Evolutionary conservation across 1,140 invertebrate genomes (phyloP), one percentile per base, ranked within the genome.

Genomic region (Myzus persicae): DNA sequence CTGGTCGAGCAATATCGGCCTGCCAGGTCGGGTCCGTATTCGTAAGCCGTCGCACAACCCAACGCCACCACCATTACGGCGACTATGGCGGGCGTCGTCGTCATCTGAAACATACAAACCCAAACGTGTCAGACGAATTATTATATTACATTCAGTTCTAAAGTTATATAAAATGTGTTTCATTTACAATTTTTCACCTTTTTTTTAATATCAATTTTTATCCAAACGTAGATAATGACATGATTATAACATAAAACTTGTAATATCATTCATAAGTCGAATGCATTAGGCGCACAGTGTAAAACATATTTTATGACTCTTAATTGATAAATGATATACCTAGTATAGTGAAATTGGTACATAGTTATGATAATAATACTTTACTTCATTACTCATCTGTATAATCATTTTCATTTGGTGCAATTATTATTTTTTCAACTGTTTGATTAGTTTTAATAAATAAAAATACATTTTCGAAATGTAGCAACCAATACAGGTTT

Each of bases 1-100:
- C 94, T 93, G 11, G 93, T 93, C 5, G 87, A 94, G 93, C 95
- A 95, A 90, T 95, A 96, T 76, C 94, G 93, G 11, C 95, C 95
- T 93, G 94, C 46, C 46, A 94, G 40, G 81, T 94, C 91, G 1
- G 31, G 36, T 7, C 48, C 42, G 76, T 82, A 46, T 11, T n/a
- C 67, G n/a, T 14, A 42, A 26, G 91, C 38, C 82, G 46, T 38
- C 88, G 26, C 88, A 26, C 22, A 54, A 40, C 36, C 36, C 38
- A 90, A 59, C 36, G 40, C 36, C 48, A 26, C 36, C 36, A 59
- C 51, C 51, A 51, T 38, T 8, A 36, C 22, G 46, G 46, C 14
- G 14, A 42, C 88, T 26, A 26, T 36, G 9, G 24, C 2, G 24
- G 31, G 44, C 44, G 46, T 8, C 87, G 87, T 89, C 87, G 87